Conservation (phyloP, 2,113 vertebrate species). For the Capricornis sumatraensis region DNA sequence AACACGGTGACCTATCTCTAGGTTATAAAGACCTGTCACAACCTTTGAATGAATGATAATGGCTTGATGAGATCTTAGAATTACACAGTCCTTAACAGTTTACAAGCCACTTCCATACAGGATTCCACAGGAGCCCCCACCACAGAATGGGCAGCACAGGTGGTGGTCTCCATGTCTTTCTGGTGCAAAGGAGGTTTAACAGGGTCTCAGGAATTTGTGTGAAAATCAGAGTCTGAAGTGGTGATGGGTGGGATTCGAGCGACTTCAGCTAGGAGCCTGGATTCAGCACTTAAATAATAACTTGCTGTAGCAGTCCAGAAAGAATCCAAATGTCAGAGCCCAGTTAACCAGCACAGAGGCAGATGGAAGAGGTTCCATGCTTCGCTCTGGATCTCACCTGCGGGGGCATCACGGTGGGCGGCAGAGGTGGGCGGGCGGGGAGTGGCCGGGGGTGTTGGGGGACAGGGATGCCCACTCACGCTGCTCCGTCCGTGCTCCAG, state of each 20-base stretch:
- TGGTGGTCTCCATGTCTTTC: fast-evolving
- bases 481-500: conserved; percentile 71
- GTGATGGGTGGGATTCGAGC: not conserved
- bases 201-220: not conserved
- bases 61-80: not conserved
- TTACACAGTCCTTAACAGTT: not conserved
- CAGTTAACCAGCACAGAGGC: not conserved
- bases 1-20: not conserved
- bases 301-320: not conserved
- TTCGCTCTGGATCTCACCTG: not conserved
- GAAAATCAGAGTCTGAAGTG: not conserved
- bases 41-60: fast-evolving
- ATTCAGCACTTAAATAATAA: not conserved
- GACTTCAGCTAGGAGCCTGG: not conserved
- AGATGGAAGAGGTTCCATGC: not conserved
- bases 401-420: fast-evolving
- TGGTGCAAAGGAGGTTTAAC: not conserved
- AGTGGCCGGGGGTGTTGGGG: fast-evolving
- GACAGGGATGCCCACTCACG: fast-evolving
- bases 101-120: fast-evolving
- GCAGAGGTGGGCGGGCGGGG: fast-evolving
- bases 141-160: not conserved
- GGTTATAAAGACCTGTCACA: fast-evolving
- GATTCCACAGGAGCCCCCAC: not conserved
- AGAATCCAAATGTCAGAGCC: not conserved